Evolutionary conservation across 2,888 invertebrate species (phyloP).

Genomic region (Dascillus cervinus): DNA sequence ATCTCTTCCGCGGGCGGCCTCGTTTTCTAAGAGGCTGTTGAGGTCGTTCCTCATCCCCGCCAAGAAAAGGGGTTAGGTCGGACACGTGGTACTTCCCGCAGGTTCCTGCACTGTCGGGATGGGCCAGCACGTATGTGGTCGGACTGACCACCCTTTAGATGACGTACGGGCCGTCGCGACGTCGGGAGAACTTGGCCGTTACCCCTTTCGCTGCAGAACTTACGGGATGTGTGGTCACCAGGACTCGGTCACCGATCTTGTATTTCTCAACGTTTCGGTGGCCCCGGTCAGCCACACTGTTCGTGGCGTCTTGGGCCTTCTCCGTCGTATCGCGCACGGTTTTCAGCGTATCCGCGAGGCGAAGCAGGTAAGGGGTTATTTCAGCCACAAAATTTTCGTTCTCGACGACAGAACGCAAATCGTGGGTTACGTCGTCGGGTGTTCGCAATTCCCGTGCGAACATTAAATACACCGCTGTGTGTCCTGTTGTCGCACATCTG

Average conservation of each 20-base stretch:
- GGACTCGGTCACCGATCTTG: background rate
- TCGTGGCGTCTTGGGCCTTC: constrained; percentile 6
- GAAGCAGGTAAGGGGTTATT: constrained; percentile 23
- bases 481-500: constrained; percentile 20
- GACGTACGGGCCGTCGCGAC: constrained; percentile 1
- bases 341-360: constrained; percentile 2
- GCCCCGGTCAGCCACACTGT: constrained; percentile 6
- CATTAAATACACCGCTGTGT: constrained; percentile 30
- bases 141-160: constrained; percentile 7
- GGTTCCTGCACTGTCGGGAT: no score
- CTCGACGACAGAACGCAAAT: constrained; percentile 21
- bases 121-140: no score
- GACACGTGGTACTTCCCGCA: constrained; percentile 9
- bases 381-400: constrained; percentile 27
- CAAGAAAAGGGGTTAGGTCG: constrained; percentile 5
- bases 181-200: constrained; percentile 1
- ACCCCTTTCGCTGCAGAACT: background rate
- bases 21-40: no score
- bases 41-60: constrained; percentile 1
- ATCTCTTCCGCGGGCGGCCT: no score
- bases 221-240: background rate
- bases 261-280: background rate
- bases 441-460: constrained; percentile 31
- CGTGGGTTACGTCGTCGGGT: constrained; percentile 24
- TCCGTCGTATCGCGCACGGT: constrained; percentile 5